Base-by-base conservation (phyloP, 2,888 invertebrate species). In the Orthosia gothica region DNA sequence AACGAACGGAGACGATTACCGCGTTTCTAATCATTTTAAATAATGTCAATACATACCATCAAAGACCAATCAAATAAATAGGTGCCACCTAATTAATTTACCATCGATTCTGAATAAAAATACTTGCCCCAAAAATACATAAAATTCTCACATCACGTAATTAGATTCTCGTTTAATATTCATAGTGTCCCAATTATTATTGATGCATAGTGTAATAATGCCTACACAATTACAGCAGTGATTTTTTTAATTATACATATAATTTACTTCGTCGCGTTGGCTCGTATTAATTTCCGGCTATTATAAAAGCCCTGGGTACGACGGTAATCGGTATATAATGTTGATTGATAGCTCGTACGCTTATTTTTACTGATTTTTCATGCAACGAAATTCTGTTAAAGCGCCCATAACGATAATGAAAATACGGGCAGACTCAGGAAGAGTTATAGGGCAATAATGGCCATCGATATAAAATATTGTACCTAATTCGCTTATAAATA, bases 251-350 rank as follows among this genome's bases (percentile, higher is more conserved):
- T 91, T 90, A 91, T 81, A 90, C 85, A 86, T 87, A 90, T 91
- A 89, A 87, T 91, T 91, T 87, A 88, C 88, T 89, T 89, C 88
- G 90, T 84, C 90, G 85, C 89, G 89, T 89, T 82, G 81, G 83
- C 84, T 87, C 83, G 72, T 90, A 91, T 92, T 94, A 93, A 94
- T 94, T 93, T 93, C 93, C 93, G 92, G 92, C 87, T 88, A 90
- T 93, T 93, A 92, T 85, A 91, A 89, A 82, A 88, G 84, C 82
- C 83, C 81, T 83, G 83, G 82, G 74, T 83, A 81, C 88, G 87
- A 82, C 91, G 89, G 91, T 94, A 94, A 94, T 93, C 91, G 92
- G 89, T 89, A 91, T 91, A 92, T 94, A 94, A 94, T 93, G 86
- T 93, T 94, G 94, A 94, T 94, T 92, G 94, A 95, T 94, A 90